Evolutionary conservation across 2,888 invertebrate species (phyloP).

Genomic region (Lasioglossum marginatum): DNA sequence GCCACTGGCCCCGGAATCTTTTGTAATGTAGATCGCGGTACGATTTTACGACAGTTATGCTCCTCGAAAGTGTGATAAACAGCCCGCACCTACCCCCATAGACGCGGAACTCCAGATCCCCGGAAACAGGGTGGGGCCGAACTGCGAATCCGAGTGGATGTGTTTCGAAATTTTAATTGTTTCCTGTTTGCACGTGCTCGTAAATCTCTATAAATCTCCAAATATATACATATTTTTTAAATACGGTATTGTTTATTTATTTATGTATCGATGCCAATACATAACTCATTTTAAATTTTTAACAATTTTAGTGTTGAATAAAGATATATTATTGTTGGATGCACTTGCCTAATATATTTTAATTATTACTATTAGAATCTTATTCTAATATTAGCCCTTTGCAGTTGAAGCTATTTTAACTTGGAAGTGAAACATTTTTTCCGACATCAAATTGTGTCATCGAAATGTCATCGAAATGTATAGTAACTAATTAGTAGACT

Average conservation of each 20-base stretch:
- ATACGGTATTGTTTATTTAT: not conserved
- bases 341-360: too few species aligned
- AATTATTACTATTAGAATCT: too few species aligned
- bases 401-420: too few species aligned
- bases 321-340: too few species aligned
- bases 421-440: too few species aligned
- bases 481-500: too few species aligned
- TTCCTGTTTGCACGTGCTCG: not conserved
- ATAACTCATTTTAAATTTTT: not conserved
- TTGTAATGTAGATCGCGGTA: conserved; percentile 70
- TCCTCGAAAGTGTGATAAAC: conserved; percentile 71
- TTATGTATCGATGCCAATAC: not conserved
- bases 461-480: too few species aligned
- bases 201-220: not conserved
- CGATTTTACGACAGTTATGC: conserved; percentile 73
- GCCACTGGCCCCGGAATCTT: conserved; percentile 55
- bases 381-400: too few species aligned
- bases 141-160: not conserved
- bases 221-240: not conserved
- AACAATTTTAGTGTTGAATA: too few species aligned
- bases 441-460: too few species aligned
- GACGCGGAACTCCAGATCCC: conserved; percentile 45
- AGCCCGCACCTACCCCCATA: conserved; percentile 55
- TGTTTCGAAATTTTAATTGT: not conserved
- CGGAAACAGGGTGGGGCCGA: conserved; percentile 1